Evolutionary conservation across 2,113 vertebrate genomes (phyloP).

Genomic region (Amphilophus citrinellus): DNA sequence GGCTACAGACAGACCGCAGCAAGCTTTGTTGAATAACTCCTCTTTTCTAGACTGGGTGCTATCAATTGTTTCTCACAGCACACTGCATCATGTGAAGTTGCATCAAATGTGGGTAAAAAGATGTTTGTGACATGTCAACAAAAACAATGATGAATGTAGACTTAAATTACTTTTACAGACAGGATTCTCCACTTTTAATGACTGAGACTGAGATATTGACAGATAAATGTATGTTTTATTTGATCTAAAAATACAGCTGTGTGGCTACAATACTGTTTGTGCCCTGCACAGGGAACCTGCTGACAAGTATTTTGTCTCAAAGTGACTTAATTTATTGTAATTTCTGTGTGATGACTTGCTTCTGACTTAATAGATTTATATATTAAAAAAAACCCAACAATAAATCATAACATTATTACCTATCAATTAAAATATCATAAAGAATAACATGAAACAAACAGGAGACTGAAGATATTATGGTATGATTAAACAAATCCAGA

Average conservation of each 20-base stretch:
- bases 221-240: not conserved
- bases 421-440: not conserved
- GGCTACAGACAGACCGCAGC: slow-evolving; percentile 25
- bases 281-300: too few species aligned
- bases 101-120: not conserved
- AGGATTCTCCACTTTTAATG: not conserved
- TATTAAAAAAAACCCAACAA: not conserved
- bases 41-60: not conserved
- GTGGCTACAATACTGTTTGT: not conserved
- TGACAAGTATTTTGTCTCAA: not conserved
- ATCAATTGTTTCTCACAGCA: not conserved
- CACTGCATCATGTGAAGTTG: not conserved
- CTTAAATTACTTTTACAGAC: not conserved
- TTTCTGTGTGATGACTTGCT: not conserved
- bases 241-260: not conserved
- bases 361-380: not conserved
- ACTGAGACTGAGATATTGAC: not conserved
- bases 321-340: not conserved
- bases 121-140: not conserved
- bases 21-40: not conserved
- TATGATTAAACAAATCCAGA: not conserved
- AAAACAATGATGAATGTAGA: not conserved
- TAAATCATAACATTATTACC: not conserved
- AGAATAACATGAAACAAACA: not conserved
- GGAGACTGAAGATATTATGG: not conserved